Percentiles rank a stretch among this genome's conserved stretches.
Conservation (phyloP, 2,888 invertebrate genomes). For the Epicampocera succincta region DNA sequence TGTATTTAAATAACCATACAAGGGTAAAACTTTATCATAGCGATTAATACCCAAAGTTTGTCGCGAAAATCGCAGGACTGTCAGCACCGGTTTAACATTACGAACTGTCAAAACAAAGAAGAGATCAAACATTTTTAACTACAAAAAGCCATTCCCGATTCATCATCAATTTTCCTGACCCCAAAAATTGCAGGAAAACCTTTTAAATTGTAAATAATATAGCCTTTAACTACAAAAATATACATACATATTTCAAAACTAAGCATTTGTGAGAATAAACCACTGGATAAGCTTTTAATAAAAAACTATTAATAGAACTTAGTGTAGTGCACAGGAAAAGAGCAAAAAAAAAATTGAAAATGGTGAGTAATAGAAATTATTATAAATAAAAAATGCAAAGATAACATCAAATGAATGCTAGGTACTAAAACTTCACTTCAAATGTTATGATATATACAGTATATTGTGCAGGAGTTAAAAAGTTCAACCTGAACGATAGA, state of each 20-base stretch:
- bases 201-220: slow-evolving; percentile 26
- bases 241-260: background rate
- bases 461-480: no score
- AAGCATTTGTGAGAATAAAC: slow-evolving; percentile 1
- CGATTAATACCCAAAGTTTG: no score
- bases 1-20: no score
- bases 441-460: background rate
- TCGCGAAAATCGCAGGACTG: background rate
- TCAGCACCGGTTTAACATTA: background rate
- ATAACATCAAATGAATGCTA: background rate
- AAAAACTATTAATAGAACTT: slow-evolving; percentile 15
- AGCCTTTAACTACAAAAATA: slow-evolving; percentile 13
- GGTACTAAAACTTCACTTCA: background rate
- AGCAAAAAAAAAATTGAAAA: slow-evolving; percentile 49
- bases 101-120: slow-evolving; percentile 45
- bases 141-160: slow-evolving; percentile 50
- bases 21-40: no score
- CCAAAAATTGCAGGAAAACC: slow-evolving; percentile 32
- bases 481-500: no score
- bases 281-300: background rate
- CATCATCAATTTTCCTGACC: slow-evolving; percentile 52
- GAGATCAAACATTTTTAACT: slow-evolving; percentile 17
- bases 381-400: slow-evolving; percentile 4
- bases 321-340: no score
- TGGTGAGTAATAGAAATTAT: slow-evolving; percentile 67